phyloP scores from a whole-genome alignment of 2,113 vertebrate species.

The Amphiprion ocellaris region DNA sequence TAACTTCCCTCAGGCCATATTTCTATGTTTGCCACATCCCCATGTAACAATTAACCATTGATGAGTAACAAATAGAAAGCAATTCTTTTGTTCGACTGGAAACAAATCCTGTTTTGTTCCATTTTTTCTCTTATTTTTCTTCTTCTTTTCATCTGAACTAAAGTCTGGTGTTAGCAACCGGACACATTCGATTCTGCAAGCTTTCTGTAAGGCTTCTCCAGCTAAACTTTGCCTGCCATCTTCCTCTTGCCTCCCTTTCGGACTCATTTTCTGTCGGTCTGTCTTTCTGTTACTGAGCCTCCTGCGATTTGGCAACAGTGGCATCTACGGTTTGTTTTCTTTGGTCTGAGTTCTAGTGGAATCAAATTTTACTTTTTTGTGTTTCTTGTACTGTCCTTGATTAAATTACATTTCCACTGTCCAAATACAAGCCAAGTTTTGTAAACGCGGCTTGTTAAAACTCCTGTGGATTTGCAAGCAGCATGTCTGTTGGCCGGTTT shows the following conservation, averaged over 20 bases:
- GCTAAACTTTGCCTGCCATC: constrained; percentile 53
- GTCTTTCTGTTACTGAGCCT: constrained; percentile 6
- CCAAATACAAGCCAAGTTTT: background rate
- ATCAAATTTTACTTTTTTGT: background rate
- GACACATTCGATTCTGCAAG: constrained; percentile 54
- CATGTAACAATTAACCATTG: constrained; percentile 27
- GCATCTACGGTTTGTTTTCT: constrained; percentile 13
- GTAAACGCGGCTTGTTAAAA: too few species aligned
- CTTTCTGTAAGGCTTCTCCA: constrained; percentile 32
- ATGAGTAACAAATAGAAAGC: constrained; percentile 11
- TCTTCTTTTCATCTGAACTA: constrained; percentile 56
- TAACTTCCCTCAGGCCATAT: constrained; percentile 35
- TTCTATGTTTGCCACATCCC: constrained; percentile 25
- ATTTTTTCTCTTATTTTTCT: constrained; percentile 42
- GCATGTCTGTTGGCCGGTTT: background rate
- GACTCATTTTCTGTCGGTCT: constrained; percentile 12
- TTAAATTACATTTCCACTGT: background rate
- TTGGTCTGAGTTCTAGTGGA: background rate
- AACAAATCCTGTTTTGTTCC: constrained; percentile 40
- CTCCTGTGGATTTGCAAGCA: background rate
- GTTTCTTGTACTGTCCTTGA: background rate
- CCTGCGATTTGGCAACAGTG: background rate
- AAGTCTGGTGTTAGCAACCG: constrained; percentile 61
- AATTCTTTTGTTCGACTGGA: constrained; percentile 17
- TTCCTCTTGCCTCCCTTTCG: constrained; percentile 40